Evolutionary conservation across 2,797 vertebrate species (phyloP), one percentile per base, ranked within the genome.

Genomic region (Catharus ustulatus): DNA sequence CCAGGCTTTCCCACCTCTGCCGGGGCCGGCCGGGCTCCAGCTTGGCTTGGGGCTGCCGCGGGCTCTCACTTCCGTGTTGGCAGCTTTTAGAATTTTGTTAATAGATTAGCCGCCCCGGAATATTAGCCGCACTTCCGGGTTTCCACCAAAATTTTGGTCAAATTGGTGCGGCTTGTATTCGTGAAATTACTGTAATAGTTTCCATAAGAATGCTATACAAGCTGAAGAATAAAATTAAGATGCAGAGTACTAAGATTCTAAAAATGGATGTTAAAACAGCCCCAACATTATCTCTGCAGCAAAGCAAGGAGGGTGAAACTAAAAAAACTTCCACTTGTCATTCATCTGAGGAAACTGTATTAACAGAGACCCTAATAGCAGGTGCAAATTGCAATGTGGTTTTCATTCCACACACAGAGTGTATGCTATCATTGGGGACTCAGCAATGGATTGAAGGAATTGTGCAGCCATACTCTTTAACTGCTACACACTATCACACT

Each of bases 331-430:
- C 63, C 24, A 61, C 32, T 74, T 69, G 54, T 66, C 21, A 87
- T 81, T 94, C 72, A 59, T 45, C 92, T 95, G 93, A 64, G 84
- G 89, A 98, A 97, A 92, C 87, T 93, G 84, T 95, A 93, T 92
- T 93, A 92, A 71, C 90, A 96, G 49, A 90, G 54, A 91, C 71
- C 36, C 27, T 68, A 94, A 73, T 16, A 67, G 52, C 72, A 94
- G 64, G 80, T 68, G 43, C 43, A 93, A 91, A 81, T 42, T 82
- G 59, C 63, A 76, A 66, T 73, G 73, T 11, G 7, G 63, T 20
- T 52, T 84, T 93, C 63, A 62, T 34, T 91, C 57, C 36, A 64
- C 81, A 90, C 36, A 24, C 11, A 42, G 57, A 94, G 77, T 24
- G 73, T 43, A 4, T 87, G 36, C 82, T 67, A 66, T 72, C 61